phyloP scores from a whole-genome alignment of 30 jellyfish, hydroid and myxozoan genomes.

The Catostylus mosaicus region DNA sequence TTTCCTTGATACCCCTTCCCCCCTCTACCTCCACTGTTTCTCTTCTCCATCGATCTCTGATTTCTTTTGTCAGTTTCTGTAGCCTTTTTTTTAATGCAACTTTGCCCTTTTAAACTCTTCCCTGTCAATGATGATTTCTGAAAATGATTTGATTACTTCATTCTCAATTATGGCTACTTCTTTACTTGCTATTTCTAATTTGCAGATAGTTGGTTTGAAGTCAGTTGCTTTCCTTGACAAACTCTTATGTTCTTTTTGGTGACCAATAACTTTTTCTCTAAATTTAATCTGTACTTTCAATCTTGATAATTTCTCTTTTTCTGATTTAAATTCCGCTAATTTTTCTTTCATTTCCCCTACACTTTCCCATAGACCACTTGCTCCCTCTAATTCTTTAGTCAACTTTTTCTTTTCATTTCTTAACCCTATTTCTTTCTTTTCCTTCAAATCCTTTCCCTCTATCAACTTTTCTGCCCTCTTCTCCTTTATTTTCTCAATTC shows the following conservation, averaged over 20 bases:
- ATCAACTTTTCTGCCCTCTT: constrained; percentile 18
- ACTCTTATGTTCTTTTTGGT: not conserved
- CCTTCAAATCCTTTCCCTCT: not conserved
- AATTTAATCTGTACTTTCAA: constrained; percentile 3
- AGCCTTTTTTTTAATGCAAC: not conserved
- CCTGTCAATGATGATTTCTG: not conserved
- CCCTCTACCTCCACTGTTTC: not conserved
- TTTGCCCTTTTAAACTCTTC: not conserved
- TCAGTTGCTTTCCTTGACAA: constrained; percentile 1
- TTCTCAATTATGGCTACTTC: constrained; percentile 1
- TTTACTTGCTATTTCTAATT: not conserved
- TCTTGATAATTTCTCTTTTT: constrained; percentile 17
- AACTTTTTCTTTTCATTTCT: not conserved
- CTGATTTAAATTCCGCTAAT: not conserved
- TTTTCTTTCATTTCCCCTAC: constrained; percentile 13
- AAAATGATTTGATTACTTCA: not conserved
- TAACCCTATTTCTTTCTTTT: constrained; percentile 2
- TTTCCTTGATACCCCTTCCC: not conserved
- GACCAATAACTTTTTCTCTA: constrained; percentile 28
- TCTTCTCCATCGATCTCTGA: not conserved
- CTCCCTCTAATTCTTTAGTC: not conserved
- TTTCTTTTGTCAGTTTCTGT: not conserved
- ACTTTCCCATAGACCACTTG: constrained; percentile 9
- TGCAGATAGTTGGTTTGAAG: not conserved
- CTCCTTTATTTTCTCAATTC: not conserved